A percentile compares a stretch with the other conserved stretches of the same genome.
These are phyloP conservation scores for Aramus guarauna DNA, from an alignment of 2,113 vertebrate species.

Conservation along the genomic window DNA sequence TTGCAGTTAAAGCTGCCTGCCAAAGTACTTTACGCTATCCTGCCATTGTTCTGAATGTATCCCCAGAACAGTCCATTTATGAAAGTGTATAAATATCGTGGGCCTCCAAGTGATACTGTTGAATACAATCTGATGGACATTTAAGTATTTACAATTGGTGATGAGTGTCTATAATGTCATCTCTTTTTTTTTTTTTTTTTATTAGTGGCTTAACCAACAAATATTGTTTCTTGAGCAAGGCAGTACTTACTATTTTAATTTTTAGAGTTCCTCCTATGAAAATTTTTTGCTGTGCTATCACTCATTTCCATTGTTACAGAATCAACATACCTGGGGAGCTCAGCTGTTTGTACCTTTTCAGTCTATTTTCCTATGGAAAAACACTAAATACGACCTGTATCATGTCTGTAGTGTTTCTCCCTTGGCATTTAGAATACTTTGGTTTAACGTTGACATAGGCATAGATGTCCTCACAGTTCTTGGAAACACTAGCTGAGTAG, in stretches of 20 bases:
- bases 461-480: not conserved
- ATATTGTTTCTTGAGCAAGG: not conserved
- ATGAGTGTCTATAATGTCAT: not conserved
- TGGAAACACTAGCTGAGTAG: not conserved
- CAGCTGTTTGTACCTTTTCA: not conserved
- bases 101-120: not conserved
- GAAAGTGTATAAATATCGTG: not conserved
- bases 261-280: not conserved
- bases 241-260: not conserved
- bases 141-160: not conserved
- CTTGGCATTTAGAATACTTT: not conserved
- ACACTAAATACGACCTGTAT: not conserved
- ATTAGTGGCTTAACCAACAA: not conserved
- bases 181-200: not conserved
- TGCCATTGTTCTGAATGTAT: not conserved
- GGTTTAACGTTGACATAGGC: not conserved
- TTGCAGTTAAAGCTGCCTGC: not conserved
- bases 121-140: not conserved
- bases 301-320: not conserved
- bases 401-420: not conserved
- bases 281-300: not conserved
- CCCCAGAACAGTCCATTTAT: not conserved
- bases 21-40: not conserved
- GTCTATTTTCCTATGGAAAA: not conserved
- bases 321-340: not conserved